These are phyloP conservation scores for Tipula vernalis DNA, from an alignment of 2,888 invertebrate species.

Conservation along the genomic window DNA sequence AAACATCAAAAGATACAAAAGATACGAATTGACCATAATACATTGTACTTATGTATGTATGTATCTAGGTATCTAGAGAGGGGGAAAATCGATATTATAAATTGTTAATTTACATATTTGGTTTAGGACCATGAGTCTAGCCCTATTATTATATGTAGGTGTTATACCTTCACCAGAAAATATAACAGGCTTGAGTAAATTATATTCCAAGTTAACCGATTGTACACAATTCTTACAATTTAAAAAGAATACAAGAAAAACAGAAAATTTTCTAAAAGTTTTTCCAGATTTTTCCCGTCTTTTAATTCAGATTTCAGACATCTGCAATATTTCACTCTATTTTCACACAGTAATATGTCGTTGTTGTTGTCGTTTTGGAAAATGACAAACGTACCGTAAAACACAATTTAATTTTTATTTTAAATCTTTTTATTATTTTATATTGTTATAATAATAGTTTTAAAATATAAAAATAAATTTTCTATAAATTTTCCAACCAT, in stretches of 20 bases:
- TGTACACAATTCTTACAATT: background rate
- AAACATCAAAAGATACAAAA: background rate
- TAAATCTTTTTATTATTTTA: background rate
- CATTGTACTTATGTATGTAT: background rate
- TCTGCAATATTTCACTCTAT: background rate
- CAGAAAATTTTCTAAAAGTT: background rate
- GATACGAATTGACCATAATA: background rate
- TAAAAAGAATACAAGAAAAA: background rate
- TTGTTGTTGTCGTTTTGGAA: background rate
- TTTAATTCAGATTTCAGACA: background rate
- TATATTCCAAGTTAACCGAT: background rate
- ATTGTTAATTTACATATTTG: background rate
- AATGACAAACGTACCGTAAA: slow-evolving; percentile 4
- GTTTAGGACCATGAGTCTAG: background rate
- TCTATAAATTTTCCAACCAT: background rate
- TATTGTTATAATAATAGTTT: background rate
- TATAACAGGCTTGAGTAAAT: background rate
- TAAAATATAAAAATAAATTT: background rate
- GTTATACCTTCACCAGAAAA: background rate
- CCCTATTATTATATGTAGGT: background rate
- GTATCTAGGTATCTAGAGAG: background rate
- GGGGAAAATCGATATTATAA: background rate
- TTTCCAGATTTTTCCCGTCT: background rate
- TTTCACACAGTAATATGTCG: background rate
- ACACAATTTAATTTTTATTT: background rate